phyloP scores from a whole-genome alignment of 2,888 invertebrate species.

The Dynastes hyllus region DNA sequence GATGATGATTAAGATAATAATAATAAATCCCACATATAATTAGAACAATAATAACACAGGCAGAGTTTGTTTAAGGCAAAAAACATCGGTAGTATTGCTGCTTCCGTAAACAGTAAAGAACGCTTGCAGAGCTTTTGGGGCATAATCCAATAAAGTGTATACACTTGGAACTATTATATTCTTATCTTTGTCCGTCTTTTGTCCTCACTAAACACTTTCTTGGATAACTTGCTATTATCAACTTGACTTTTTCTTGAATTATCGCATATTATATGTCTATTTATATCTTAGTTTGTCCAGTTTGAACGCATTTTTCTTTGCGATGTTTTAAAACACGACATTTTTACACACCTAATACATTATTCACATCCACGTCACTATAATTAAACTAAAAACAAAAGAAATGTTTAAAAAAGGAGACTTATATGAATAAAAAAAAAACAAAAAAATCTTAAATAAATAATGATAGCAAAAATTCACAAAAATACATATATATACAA shows the following conservation, averaged over 20 bases:
- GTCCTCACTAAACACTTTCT: background rate
- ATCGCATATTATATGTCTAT: no score
- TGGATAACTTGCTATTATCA: background rate
- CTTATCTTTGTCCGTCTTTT: background rate
- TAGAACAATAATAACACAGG: conserved; percentile 57
- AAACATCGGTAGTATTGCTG: conserved; percentile 56
- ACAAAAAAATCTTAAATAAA: conserved; percentile 45
- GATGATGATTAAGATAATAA: conserved; percentile 52
- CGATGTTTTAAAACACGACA: conserved; percentile 34
- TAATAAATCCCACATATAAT: conserved; percentile 53
- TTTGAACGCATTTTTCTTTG: background rate
- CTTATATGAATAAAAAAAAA: background rate
- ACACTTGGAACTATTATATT: no score
- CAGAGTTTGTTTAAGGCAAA: conserved; percentile 53
- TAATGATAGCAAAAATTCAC: conserved; percentile 44
- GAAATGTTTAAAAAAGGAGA: background rate
- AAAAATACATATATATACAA: conserved; percentile 47
- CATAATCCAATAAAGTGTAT: conserved; percentile 42
- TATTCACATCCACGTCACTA: conserved; percentile 51
- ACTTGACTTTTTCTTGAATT: background rate
- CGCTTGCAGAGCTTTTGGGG: conserved; percentile 17
- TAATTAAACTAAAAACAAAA: conserved; percentile 14
- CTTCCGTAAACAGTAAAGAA: conserved; percentile 40
- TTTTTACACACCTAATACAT: conserved; percentile 53
- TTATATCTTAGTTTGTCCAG: background rate